phyloP scores from a whole-genome alignment of 2,797 vertebrate genomes.

The Gastrophryne carolinensis region DNA sequence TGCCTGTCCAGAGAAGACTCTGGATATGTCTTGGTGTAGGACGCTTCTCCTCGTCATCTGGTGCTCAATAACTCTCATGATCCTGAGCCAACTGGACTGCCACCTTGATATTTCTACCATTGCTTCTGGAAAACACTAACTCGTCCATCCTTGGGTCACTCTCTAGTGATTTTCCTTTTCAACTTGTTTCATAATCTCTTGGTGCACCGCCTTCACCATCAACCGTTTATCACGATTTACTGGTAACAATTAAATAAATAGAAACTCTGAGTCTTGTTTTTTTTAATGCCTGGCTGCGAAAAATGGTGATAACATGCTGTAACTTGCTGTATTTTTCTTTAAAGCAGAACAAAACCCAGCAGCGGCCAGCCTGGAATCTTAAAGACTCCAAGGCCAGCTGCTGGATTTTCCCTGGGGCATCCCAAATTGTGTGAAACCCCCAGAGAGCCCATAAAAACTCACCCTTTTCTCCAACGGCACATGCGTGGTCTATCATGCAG shows the following conservation, averaged over 20 bases:
- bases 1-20: not conserved
- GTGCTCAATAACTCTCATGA: not conserved
- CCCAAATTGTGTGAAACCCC: no score
- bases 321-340: no score
- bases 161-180: not conserved
- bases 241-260: constrained; percentile 2
- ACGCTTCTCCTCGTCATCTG: not conserved
- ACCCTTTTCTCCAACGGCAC: no score
- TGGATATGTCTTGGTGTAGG: not conserved
- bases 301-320: no score
- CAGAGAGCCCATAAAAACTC: no score
- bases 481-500: no score
- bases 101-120: not conserved
- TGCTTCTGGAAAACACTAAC: not conserved
- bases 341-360: no score
- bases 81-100: not conserved
- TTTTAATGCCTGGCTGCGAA: no score
- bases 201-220: not conserved
- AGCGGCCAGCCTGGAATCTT: no score
- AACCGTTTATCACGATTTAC: not conserved
- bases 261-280: not conserved
- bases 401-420: no score
- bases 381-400: no score
- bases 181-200: not conserved
- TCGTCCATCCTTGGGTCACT: not conserved